Base-by-base conservation (phyloP, 1,140 invertebrate species). In the Calephelis nemesis region DNA sequence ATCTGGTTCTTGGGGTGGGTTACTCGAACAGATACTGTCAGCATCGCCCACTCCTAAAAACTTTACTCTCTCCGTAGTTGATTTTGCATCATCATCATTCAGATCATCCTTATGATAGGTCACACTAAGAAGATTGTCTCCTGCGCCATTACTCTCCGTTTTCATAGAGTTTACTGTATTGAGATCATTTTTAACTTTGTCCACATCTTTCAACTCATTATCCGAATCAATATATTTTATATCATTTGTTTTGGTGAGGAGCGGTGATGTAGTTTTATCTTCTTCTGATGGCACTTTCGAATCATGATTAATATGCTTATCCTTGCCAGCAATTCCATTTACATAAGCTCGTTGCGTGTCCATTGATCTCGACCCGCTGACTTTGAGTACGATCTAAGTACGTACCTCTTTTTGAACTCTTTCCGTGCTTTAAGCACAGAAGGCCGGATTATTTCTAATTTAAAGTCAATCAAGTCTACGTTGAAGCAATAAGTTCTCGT, bases 1-100 rank as follows among this genome's bases (percentile, higher is more conserved):
- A 40, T 90, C 74, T 10, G 77, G 75, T 66, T 93, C 87, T 62
- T 80, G 66, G 7, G 88, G 82, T 3, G 85, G 85, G 9, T 81
- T 88, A 13, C 83, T 90, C 0, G 92, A 93, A 47, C 93, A 86
- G 62, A 93, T 93, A 73, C 92, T 92, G 64, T 93, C 92, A 39
- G 76, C 83, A 67, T 93, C 93, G 11, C 90, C 88, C n/a, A 92
- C 69, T 8, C 92, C 92, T 70, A 92, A 79, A 67, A 92, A 92
- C 71, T 92, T 92, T 15, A 92, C 92, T 54, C 92, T 88, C 75
- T 92, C 92, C 69, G 86, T 88, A 6, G 81, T 88, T 13, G 89
- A 89, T 62, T 73, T 79, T 5, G 85, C 78, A 67, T 88, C 88
- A 40, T 87, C 87, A 45, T 88, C 82, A 73, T 68, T 80, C 62